Evolutionary conservation across 1,140 invertebrate genomes (phyloP), one percentile per base, ranked within the genome.

Genomic region (Drosophila setifemur): DNA sequence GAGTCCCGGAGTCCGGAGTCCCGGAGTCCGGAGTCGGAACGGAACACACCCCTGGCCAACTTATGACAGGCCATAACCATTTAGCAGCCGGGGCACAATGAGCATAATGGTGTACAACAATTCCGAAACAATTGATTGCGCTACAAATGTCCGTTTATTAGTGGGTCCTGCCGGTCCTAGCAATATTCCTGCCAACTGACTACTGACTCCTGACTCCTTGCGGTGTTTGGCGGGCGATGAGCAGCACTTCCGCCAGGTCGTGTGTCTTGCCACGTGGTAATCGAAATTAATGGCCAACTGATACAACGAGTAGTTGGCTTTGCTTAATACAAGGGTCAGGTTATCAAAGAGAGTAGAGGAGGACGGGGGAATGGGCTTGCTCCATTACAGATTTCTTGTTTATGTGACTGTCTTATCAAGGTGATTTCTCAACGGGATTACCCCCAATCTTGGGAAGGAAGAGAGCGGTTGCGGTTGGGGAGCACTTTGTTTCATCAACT

Each of bases 61-160:
- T 86, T 86, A 86, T 86, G 81, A 86, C 82, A 86, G 81, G 82
- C 82, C 63, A 86, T 86, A 86, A 87, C 75, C 81, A 86, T 86
- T 86, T 87, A 86, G 66, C 71, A 69, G 57, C 47, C 69, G 18
- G 18, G 26, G 57, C 75, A 68, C 73, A 82, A 81, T 83, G 73
- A 74, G 72, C 79, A 85, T 83, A 83, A 83, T 83, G 79, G 70
- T 74, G 64, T 85, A 85, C 79, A 85, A 85, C 81, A 85, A 85
- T 85, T 86, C 66, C 75, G 82, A 87, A 86, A 86, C 81, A 86
- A 86, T 86, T 86, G 81, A 87, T 86, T 86, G 81, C 68, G 82
- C 73, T 86, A 86, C 81, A 85, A 85, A 85, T 85, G 81, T 73
- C 72, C 81, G 81, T 86, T 86, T 85, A 85, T 85, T 86, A 85